phyloP scores from a whole-genome alignment of 2,797 vertebrate species.

The Coregonus sp. region DNA sequence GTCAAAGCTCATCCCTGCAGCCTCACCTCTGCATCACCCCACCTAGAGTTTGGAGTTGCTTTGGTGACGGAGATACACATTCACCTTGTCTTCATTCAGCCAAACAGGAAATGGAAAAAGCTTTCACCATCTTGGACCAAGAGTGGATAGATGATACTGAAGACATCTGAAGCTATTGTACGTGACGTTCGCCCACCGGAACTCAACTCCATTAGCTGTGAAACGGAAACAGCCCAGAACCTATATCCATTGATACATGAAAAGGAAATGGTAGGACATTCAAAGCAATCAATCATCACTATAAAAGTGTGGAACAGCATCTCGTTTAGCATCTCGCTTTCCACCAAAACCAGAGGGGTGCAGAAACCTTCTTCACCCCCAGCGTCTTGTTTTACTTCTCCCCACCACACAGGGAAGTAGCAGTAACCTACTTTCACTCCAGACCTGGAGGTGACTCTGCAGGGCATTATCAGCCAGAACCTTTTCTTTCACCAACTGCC shows the following conservation, averaged over 20 bases:
- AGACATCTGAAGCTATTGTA: no score
- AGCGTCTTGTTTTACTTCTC: background rate
- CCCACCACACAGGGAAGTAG: conserved; percentile 8
- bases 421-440: conserved; percentile 57
- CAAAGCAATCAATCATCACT: background rate
- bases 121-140: no score
- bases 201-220: no score
- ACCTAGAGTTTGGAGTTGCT: no score
- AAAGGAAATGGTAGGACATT: background rate
- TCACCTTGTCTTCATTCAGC: no score
- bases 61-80: no score
- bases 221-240: no score
- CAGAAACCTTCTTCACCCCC: background rate
- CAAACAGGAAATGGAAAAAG: no score
- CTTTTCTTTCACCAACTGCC: conserved; percentile 49
- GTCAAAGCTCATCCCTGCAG: no score
- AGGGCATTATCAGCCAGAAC: conserved; percentile 41
- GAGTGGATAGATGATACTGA: no score
- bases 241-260: background rate
- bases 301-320: background rate
- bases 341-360: background rate
- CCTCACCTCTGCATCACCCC: no score
- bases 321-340: conserved; percentile 1
- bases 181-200: no score
- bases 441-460: conserved; percentile 49